Percentiles rank a stretch among this genome's conserved stretches.
phyloP scores from a whole-genome alignment of 2,888 invertebrate genomes.

The Steromphala cineraria region DNA sequence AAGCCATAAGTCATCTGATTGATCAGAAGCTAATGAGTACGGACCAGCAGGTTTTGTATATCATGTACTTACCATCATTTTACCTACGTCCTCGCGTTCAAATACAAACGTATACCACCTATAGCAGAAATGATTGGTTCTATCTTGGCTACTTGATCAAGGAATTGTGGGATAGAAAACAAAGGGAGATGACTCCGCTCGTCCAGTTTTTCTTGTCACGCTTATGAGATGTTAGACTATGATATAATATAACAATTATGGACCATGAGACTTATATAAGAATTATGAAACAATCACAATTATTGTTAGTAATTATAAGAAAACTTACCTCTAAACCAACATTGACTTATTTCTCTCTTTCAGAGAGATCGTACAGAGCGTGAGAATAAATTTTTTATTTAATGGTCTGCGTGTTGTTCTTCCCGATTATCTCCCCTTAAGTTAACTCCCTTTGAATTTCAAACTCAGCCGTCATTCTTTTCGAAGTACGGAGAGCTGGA shows the following conservation, averaged over 20 bases:
- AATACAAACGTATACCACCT: slow-evolving; percentile 46
- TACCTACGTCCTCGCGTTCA: slow-evolving; percentile 42
- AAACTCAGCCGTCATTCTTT: no score
- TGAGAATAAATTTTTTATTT: no score
- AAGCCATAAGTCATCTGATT: slow-evolving; percentile 46
- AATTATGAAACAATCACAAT: no score
- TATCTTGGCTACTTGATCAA: slow-evolving; percentile 57
- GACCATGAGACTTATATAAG: no score
- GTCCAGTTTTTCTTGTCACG: background rate
- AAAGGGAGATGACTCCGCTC: background rate
- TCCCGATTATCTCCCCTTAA: no score
- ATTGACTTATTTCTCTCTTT: no score
- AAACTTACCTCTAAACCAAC: no score
- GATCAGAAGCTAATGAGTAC: slow-evolving; percentile 57
- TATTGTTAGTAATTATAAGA: no score
- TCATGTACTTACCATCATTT: slow-evolving; percentile 50
- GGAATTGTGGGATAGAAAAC: slow-evolving; percentile 40
- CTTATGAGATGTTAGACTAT: background rate
- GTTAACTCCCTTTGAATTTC: no score
- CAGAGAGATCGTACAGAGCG: no score
- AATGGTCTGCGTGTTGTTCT: no score
- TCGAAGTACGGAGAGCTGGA: no score
- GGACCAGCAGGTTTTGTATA: slow-evolving; percentile 66
- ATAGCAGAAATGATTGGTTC: slow-evolving; percentile 55
- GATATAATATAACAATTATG: background rate